A percentile compares a stretch with the other conserved stretches of the same genome.
Evolutionary conservation across 2,888 invertebrate genomes (phyloP).

Genomic region (Zeuzera pyrina): DNA sequence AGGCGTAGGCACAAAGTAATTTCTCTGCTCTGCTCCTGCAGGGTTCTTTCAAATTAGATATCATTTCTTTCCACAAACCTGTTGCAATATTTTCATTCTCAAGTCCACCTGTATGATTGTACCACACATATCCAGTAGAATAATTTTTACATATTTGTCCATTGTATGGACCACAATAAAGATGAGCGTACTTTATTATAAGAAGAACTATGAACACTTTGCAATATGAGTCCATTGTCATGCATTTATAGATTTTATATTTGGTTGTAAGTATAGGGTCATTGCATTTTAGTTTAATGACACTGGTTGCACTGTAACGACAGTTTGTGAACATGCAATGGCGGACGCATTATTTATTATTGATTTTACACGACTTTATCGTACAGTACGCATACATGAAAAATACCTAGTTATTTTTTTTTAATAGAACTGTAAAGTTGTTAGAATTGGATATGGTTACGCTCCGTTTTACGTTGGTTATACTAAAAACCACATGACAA

Average conservation of each 20-base stretch:
- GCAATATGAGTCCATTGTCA: slow-evolving; percentile 46
- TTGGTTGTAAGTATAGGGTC: slow-evolving; percentile 35
- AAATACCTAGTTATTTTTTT: too few relatives aligned
- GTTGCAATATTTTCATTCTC: slow-evolving; percentile 89
- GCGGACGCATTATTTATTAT: slow-evolving; percentile 61
- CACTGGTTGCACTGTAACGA: not conserved
- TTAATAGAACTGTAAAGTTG: too few relatives aligned
- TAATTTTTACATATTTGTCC: slow-evolving; percentile 86
- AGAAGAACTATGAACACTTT: slow-evolving; percentile 49
- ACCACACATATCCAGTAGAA: slow-evolving; percentile 82
- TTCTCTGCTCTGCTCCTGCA: slow-evolving; percentile 92
- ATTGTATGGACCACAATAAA: slow-evolving; percentile 90
- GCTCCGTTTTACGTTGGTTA: too few relatives aligned
- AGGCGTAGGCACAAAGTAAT: slow-evolving; percentile 92
- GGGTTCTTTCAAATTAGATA: slow-evolving; percentile 83
- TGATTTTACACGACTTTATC: too few relatives aligned
- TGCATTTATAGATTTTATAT: slow-evolving; percentile 29
- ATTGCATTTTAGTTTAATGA: slow-evolving; percentile 45
- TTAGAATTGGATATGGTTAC: too few relatives aligned
- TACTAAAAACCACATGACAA: too few relatives aligned
- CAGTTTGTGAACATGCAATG: slow-evolving; percentile 37
- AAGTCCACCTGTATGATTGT: slow-evolving; percentile 81
- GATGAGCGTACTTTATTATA: slow-evolving; percentile 62
- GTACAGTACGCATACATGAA: too few relatives aligned
- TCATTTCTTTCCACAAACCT: slow-evolving; percentile 90